These are phyloP conservation scores for Antennarius striatus DNA, from an alignment of 2,113 vertebrate genomes.

Conservation along the genomic window DNA sequence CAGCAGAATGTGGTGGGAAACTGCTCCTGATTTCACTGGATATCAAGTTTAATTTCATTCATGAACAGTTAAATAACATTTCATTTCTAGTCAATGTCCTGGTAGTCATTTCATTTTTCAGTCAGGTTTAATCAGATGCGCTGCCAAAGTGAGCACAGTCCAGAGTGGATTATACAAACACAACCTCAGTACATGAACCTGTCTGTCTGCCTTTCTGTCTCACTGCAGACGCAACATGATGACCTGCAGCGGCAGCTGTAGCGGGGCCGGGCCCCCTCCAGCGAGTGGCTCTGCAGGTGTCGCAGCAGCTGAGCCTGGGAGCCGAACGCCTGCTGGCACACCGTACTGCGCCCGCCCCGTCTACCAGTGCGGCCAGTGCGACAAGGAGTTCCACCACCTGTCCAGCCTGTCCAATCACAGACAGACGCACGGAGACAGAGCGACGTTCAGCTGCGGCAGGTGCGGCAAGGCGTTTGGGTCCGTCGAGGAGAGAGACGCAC, in stretches of 20 bases:
- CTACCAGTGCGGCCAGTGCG: slow-evolving; percentile 64
- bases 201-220: slow-evolving; percentile 33
- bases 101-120: not conserved
- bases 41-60: too few species aligned
- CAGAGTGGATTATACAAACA: slow-evolving; percentile 11
- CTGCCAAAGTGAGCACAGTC: slow-evolving; percentile 56
- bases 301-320: slow-evolving; percentile 65
- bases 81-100: not conserved
- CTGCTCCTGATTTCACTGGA: too few species aligned
- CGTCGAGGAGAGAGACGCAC: slow-evolving; percentile 37
- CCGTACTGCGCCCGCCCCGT: slow-evolving; percentile 52
- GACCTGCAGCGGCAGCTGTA: slow-evolving; percentile 62
- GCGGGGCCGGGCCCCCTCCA: slow-evolving; percentile 37
- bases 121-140: slow-evolving; percentile 37
- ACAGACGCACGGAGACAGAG: slow-evolving; percentile 52
- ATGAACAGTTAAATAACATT: too few species aligned
- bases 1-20: too few species aligned
- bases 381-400: slow-evolving; percentile 59
- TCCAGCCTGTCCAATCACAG: slow-evolving; percentile 71
- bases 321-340: slow-evolving; percentile 55
- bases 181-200: not conserved
- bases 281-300: slow-evolving; percentile 63
- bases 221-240: slow-evolving; percentile 19
- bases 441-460: slow-evolving; percentile 42
- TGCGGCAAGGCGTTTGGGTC: slow-evolving; percentile 41